Base-by-base conservation (phyloP, 2,113 vertebrate genomes). In the Brienomyrus brachyistius region DNA sequence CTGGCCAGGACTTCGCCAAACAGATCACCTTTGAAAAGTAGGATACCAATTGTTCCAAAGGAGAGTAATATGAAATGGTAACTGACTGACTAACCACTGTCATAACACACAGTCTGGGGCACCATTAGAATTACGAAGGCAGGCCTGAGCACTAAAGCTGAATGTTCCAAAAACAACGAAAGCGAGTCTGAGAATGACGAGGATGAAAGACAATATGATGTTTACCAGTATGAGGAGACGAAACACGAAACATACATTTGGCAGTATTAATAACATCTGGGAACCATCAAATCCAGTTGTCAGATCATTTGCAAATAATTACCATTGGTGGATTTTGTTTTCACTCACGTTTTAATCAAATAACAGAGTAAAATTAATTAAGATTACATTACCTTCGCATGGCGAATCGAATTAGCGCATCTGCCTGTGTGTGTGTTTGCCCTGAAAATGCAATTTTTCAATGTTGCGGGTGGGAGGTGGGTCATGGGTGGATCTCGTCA, bases 331-430 rank as follows among this genome's bases (percentile, higher is more conserved):
- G 90, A 92, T 94, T 94, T 93, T 91, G 93, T 94, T 77, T 74
- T 17, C 0, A 90, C 88, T 90, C 91, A 91, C 91, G 89, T 94
- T 95, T 95, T 95, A 94, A 95, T 95, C 94, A 94, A 95, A 95
- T 92, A 95, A 94, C 92, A 94, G 92, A 87, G 91, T 92, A 91
- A 92, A 92, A 94, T 95, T 94, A 95, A 95, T 95, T 94, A 93
- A 91, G 92, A 92, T 94, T 93, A 92, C 83, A 92, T 93, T 93
- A 92, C 91, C 88, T 91, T 91, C 90, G 90, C 91, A 89, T 54
- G 90, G 91, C 93, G 89, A 94, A 93, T 94, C 89, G 90, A 91
- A 94, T 94, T 92, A 95, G 92, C 91, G 91, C 92, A 91, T 93
- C 91, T 95, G 90, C 87, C 91, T 88, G 40, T 40, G 80, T 8